phyloP scores from a whole-genome alignment of 2,888 invertebrate genomes.

The Toxonevra muliebris region DNA sequence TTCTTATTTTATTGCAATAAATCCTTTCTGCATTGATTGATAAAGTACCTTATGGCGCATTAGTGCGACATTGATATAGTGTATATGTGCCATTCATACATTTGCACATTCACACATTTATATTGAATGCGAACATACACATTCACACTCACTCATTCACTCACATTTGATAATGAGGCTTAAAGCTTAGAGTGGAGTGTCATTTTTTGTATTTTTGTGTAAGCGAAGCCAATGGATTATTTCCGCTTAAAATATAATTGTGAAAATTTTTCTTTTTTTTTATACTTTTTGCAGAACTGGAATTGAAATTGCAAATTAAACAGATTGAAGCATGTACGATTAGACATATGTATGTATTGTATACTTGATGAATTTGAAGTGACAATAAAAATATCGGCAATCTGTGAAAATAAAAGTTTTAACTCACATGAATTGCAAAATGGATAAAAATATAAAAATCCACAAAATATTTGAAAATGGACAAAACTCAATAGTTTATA shows the following conservation, averaged over 20 bases:
- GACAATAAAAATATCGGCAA: no score
- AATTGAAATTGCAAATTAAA: background rate
- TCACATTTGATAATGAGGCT: no score
- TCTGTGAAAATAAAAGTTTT: no score
- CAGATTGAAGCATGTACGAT: background rate
- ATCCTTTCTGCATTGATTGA: constrained; percentile 32
- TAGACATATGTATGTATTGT: no score
- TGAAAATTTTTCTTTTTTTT: background rate
- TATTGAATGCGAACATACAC: no score
- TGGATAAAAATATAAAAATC: no score
- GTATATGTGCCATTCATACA: background rate
- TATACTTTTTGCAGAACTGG: background rate
- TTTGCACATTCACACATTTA: no score
- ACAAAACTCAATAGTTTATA: no score
- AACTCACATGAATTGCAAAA: no score
- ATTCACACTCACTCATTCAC: no score
- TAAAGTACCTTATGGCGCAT: constrained; percentile 54
- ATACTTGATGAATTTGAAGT: no score
- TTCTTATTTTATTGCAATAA: constrained; percentile 13
- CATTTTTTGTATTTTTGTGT: background rate
- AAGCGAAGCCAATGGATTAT: constrained; percentile 16
- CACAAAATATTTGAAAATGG: no score
- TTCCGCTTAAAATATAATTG: constrained; percentile 15
- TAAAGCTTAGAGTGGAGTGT: background rate
- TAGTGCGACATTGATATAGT: constrained; percentile 57